phyloP scores from a whole-genome alignment of 2,113 vertebrate species.

The Gracilinanus agilis region DNA sequence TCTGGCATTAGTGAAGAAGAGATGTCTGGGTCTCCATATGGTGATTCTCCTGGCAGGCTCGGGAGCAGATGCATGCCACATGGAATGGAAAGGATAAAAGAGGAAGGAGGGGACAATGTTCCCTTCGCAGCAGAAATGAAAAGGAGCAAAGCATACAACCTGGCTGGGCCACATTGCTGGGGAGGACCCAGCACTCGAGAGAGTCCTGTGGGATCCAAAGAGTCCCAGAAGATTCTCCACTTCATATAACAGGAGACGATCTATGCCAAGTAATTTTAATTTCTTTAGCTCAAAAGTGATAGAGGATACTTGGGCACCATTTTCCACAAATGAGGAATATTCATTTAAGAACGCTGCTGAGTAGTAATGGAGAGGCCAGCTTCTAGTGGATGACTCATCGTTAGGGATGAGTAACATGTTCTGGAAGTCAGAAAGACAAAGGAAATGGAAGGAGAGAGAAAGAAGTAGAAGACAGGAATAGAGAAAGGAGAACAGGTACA shows the following conservation, averaged over 20 bases:
- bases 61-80: constrained; percentile 77
- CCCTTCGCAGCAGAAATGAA: background rate
- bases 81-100: constrained; percentile 67
- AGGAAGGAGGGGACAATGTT: constrained; percentile 35
- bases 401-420: constrained; percentile 70
- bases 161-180: background rate
- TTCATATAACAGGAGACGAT: constrained; percentile 58
- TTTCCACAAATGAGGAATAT: constrained; percentile 77
- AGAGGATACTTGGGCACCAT: constrained; percentile 58
- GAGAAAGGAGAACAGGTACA: background rate
- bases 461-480: background rate
- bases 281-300: constrained; percentile 72
- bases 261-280: constrained; percentile 54
- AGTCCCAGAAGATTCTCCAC: constrained; percentile 56
- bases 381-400: constrained; percentile 80
- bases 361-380: constrained; percentile 75
- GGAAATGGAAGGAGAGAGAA: constrained; percentile 26
- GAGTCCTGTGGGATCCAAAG: background rate
- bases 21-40: constrained; percentile 80
- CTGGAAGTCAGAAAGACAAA: constrained; percentile 59
- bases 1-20: constrained; percentile 71
- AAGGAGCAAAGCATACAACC: background rate
- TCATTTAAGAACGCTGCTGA: constrained; percentile 78
- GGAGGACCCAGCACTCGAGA: background rate
- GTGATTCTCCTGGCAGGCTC: constrained; percentile 75